phyloP scores from a whole-genome alignment of 2,113 vertebrate genomes.

The Pelvicachromis taeniatus region DNA sequence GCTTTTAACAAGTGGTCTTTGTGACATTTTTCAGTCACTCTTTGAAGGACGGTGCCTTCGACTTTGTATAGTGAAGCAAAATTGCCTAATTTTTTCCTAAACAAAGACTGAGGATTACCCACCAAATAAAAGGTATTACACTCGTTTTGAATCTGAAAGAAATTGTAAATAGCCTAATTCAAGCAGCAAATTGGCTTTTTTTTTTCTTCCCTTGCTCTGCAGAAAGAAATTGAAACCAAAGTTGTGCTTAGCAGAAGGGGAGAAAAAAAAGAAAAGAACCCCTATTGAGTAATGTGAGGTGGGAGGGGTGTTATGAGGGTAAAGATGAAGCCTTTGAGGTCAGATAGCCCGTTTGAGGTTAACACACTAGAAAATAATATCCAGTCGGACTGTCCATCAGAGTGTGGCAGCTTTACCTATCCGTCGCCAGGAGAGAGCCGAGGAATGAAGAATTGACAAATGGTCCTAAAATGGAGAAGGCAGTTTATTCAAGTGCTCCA shows the following conservation, averaged over 20 bases:
- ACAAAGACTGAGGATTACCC: constrained; percentile 29
- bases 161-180: constrained; percentile 28
- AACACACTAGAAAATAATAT: constrained; percentile 46
- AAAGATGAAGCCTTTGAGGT: constrained; percentile 34
- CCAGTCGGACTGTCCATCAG: constrained; percentile 44
- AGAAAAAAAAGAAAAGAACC: background rate
- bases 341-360: constrained; percentile 25
- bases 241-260: background rate
- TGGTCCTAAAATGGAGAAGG: constrained; percentile 53
- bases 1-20: constrained; percentile 40
- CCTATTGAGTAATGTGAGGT: background rate
- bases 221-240: constrained; percentile 19
- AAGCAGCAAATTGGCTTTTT: constrained; percentile 15
- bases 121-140: constrained; percentile 17
- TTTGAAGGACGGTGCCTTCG: constrained; percentile 4
- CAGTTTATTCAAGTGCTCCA: constrained; percentile 67
- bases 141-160: constrained; percentile 23
- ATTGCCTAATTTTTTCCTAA: constrained; percentile 16
- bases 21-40: background rate
- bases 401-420: constrained; percentile 38
- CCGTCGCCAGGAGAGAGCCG: constrained; percentile 27
- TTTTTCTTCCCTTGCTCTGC: background rate
- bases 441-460: constrained; percentile 72
- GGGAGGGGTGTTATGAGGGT: constrained; percentile 1
- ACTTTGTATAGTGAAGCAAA: background rate